These are phyloP conservation scores for Meriones unguiculatus DNA, from an alignment of 2,113 vertebrate genomes.

Conservation along the genomic window DNA sequence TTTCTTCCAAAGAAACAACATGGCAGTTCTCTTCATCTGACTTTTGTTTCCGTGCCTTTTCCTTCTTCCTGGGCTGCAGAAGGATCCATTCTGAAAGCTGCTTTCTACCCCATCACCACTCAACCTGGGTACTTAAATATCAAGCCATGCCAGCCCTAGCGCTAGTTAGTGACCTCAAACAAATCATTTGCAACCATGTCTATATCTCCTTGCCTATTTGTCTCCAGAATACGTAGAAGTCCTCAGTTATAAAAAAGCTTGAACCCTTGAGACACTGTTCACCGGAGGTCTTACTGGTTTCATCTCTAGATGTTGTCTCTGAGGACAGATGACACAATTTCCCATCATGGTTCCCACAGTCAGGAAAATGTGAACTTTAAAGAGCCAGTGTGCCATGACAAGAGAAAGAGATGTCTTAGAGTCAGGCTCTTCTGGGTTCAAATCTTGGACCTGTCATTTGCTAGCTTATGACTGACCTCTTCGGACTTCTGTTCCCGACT, in stretches of 20 bases:
- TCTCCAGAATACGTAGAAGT: background rate
- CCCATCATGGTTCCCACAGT: background rate
- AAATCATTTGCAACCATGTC: background rate
- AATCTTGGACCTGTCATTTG: background rate
- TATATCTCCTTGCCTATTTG: background rate
- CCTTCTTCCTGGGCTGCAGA: background rate
- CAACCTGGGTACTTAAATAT: background rate
- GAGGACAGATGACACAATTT: background rate
- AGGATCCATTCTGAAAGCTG: background rate
- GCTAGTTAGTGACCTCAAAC: background rate
- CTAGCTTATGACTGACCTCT: background rate
- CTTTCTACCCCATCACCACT: background rate
- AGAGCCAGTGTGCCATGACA: background rate
- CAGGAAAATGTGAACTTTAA: background rate
- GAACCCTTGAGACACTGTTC: background rate
- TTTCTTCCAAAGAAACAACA: background rate
- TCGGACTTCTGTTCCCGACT: constrained; percentile 14
- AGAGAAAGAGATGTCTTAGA: background rate
- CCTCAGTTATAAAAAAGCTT: background rate
- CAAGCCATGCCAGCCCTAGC: background rate
- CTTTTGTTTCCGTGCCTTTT: background rate
- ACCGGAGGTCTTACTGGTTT: background rate
- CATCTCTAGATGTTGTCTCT: background rate
- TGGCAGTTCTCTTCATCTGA: background rate
- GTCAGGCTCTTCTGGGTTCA: background rate